Conservation (phyloP, 2,113 vertebrate genomes). For the Fulica atra region DNA sequence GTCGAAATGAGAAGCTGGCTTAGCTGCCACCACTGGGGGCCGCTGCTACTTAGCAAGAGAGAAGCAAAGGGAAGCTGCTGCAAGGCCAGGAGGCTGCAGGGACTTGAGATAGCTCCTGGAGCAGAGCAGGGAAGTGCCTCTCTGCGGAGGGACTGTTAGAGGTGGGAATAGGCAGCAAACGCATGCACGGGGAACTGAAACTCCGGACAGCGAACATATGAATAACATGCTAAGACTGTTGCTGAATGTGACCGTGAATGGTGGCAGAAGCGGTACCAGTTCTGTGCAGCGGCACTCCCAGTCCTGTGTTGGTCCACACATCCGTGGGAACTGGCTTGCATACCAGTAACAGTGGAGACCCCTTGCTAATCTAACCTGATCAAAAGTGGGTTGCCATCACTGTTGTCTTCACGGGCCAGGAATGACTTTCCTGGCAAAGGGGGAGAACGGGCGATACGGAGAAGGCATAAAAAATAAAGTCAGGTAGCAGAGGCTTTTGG, state of each 20-base stretch:
- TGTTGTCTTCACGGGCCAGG: neutral
- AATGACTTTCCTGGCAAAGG: neutral
- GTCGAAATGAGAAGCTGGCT: neutral
- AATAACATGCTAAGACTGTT: neutral
- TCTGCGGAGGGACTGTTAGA: neutral
- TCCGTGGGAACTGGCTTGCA: neutral
- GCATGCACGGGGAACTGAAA: neutral
- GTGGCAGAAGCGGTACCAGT: neutral
- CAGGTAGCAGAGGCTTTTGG: neutral
- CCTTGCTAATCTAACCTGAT: neutral
- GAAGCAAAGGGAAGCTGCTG: neutral
- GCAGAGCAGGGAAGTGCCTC: neutral
- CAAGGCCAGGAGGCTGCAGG: neutral
- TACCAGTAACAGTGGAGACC: neutral
- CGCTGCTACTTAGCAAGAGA: conserved; percentile 60
- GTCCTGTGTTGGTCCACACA: neutral
- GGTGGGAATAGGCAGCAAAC: neutral
- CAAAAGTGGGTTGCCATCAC: neutral
- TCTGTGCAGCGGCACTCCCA: neutral
- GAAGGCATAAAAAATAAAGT: neutral
- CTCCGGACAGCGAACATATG: neutral
- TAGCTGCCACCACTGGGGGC: conserved; percentile 55
- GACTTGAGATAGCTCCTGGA: neutral
- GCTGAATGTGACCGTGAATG: neutral
- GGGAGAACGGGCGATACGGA: neutral